These are phyloP conservation scores for Drosophila barbarae DNA, from an alignment of 2,888 invertebrate species.

Conservation along the genomic window DNA sequence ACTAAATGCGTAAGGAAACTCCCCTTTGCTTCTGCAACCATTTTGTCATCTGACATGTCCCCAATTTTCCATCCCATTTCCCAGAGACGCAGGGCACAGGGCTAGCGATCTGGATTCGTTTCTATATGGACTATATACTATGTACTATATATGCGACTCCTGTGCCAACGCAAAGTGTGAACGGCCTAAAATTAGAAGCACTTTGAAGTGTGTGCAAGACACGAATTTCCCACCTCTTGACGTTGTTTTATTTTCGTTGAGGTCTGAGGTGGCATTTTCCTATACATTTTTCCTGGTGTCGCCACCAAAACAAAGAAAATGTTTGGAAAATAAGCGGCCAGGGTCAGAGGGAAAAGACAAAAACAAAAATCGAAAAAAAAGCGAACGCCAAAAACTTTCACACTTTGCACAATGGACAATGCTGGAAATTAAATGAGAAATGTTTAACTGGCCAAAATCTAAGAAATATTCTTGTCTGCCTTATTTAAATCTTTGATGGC, in stretches of 20 bases:
- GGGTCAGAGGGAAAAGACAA: conserved; percentile 15
- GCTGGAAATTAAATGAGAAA: conserved; percentile 7
- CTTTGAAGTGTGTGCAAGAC: conserved; percentile 56
- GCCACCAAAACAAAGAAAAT: background rate
- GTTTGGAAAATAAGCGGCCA: conserved; percentile 16
- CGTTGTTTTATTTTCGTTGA: conserved; percentile 14
- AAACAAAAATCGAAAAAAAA: background rate
- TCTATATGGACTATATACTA: conserved; percentile 1
- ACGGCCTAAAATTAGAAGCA: conserved; percentile 64
- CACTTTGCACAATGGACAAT: conserved; percentile 51
- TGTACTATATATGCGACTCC: background rate
- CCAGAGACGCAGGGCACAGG: conserved; percentile 9
- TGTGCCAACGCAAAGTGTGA: conserved; percentile 72
- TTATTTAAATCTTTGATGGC: background rate
- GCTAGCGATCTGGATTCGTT: conserved; percentile 14
- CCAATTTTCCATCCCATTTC: conserved; percentile 38
- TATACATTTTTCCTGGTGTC: conserved; percentile 7
- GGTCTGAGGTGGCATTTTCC: conserved; percentile 31
- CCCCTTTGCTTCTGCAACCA: background rate
- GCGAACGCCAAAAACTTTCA: conserved; percentile 51
- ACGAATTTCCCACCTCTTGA: conserved; percentile 24
- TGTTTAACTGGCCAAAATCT: background rate
- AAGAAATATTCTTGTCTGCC: conserved; percentile 2
- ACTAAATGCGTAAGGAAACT: conserved; percentile 2
- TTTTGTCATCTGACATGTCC: conserved; percentile 55